Percentiles rank a stretch among this genome's conserved stretches.
These are phyloP conservation scores for Coenonympha glycerion DNA, from an alignment of 2,888 invertebrate species.

Conservation along the genomic window DNA sequence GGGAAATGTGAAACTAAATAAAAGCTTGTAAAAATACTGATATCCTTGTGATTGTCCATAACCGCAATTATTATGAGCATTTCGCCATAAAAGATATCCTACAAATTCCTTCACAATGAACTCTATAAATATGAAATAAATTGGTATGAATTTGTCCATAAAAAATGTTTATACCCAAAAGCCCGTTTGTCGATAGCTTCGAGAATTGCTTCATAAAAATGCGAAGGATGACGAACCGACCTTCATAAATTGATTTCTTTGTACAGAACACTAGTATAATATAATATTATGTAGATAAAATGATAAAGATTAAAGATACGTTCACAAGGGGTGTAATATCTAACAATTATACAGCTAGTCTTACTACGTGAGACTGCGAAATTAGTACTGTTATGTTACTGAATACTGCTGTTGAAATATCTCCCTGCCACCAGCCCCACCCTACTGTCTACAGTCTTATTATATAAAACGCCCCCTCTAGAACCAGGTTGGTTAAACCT, in stretches of 20 bases:
- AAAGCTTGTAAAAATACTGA: too few species aligned
- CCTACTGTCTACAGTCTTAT: background rate
- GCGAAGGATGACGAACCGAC: background rate
- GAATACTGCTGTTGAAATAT: too few species aligned
- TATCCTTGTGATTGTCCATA: background rate
- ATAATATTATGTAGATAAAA: too few species aligned
- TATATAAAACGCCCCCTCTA: background rate
- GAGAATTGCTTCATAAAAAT: conserved; percentile 7
- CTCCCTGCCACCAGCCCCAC: background rate
- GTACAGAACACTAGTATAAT: background rate
- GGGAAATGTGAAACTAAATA: too few species aligned
- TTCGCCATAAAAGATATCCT: background rate
- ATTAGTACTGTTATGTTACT: background rate
- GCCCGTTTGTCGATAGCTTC: conserved; percentile 6
- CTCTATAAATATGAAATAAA: background rate
- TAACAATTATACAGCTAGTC: background rate
- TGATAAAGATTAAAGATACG: too few species aligned
- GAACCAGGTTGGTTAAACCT: conserved; percentile 7
- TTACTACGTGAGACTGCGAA: background rate
- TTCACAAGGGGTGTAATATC: background rate
- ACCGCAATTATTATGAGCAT: background rate
- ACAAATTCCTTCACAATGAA: background rate
- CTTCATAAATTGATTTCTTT: conserved; percentile 3
- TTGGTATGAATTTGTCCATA: background rate
- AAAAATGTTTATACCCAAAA: background rate